These are phyloP conservation scores for Buteo buteo DNA, from an alignment of 2,113 vertebrate species.

Conservation along the genomic window DNA sequence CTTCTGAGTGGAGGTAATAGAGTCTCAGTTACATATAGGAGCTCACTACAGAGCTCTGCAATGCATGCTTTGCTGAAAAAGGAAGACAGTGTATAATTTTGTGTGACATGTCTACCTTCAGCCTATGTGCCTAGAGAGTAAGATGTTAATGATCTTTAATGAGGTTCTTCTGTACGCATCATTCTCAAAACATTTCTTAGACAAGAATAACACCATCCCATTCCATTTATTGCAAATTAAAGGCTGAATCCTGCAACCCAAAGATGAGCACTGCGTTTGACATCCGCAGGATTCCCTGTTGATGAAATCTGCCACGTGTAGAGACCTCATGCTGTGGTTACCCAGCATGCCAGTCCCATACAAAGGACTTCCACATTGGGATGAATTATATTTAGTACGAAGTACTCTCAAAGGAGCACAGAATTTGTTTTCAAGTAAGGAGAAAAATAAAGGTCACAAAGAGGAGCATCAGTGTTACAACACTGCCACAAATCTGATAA, in stretches of 20 bases:
- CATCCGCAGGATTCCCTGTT: background rate
- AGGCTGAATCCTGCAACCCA: background rate
- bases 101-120: background rate
- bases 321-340: conserved; percentile 1
- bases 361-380: background rate
- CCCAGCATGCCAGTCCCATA: background rate
- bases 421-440: background rate
- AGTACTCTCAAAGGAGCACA: background rate
- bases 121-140: background rate
- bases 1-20: background rate
- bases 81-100: background rate
- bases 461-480: background rate
- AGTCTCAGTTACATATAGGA: background rate
- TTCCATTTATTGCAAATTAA: background rate
- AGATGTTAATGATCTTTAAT: background rate
- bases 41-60: background rate
- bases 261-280: background rate
- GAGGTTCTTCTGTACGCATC: background rate
- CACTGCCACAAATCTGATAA: background rate
- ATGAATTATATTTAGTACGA: background rate
- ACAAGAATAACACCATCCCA: background rate
- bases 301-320: background rate
- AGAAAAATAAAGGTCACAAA: background rate
- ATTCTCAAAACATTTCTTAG: background rate
- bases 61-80: background rate